Conservation (phyloP, 2,113 vertebrate genomes). For the Rhinogobius similis region DNA sequence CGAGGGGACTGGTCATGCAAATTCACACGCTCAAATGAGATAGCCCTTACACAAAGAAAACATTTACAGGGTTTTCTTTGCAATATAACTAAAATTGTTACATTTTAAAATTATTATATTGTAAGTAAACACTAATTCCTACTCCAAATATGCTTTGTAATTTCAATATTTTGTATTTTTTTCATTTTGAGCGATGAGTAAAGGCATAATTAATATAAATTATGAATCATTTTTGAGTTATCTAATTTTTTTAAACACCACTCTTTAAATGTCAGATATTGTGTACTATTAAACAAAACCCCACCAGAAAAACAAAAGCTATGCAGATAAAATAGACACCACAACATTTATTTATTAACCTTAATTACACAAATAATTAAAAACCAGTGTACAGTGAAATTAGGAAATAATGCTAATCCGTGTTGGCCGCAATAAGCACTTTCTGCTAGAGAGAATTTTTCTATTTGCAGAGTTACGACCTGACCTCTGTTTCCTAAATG, state of each 20-base stretch:
- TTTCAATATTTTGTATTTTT: neutral
- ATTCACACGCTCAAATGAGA: slow-evolving; percentile 35
- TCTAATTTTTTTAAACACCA: neutral
- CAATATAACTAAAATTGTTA: neutral
- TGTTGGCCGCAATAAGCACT: slow-evolving; percentile 50
- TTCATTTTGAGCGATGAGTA: neutral
- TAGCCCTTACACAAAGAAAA: slow-evolving; percentile 29
- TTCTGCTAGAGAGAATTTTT: slow-evolving; percentile 62
- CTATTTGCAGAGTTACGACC: slow-evolving; percentile 58
- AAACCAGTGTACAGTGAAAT: slow-evolving; percentile 77
- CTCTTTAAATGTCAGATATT: slow-evolving; percentile 4
- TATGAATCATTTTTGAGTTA: neutral
- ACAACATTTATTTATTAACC: slow-evolving; percentile 62
- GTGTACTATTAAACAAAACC: slow-evolving; percentile 11
- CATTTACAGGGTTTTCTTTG: neutral
- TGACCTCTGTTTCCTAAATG: slow-evolving; percentile 62
- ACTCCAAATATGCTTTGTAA: neutral
- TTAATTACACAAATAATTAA: slow-evolving; percentile 75
- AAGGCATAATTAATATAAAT: neutral
- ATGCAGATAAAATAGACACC: slow-evolving; percentile 44
- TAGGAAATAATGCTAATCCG: slow-evolving; percentile 70
- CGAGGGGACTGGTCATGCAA: slow-evolving; percentile 41
- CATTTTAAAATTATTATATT: too few relatives aligned
- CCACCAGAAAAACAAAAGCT: slow-evolving; percentile 16
- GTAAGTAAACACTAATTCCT: neutral